phyloP scores from a whole-genome alignment of 1,140 invertebrate species.

The Aphaenogaster rudis region DNA sequence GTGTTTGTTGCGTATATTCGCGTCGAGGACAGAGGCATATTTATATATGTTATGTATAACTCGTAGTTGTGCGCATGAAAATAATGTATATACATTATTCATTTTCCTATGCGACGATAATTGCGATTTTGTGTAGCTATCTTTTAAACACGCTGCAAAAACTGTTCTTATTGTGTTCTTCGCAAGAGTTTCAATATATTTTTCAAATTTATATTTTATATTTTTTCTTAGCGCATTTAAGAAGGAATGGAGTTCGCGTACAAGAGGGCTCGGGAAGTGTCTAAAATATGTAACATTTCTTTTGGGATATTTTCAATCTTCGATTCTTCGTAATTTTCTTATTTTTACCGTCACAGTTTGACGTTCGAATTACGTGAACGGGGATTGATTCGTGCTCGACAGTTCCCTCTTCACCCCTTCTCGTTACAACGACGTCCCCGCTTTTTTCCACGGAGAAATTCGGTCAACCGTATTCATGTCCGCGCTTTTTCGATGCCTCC shows the following conservation, averaged over 20 bases:
- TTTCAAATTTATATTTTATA: background rate
- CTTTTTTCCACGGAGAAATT: constrained; percentile 49
- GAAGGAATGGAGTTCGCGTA: background rate
- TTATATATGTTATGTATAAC: background rate
- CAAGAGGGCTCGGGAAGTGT: background rate
- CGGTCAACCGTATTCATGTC: constrained; percentile 60
- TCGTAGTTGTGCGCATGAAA: background rate
- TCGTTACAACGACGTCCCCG: constrained; percentile 37
- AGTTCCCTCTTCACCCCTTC: constrained; percentile 16
- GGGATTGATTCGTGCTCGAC: constrained; percentile 51
- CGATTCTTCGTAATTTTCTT: background rate
- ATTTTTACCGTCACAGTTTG: constrained; percentile 23
- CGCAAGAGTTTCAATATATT: background rate
- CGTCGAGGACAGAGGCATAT: constrained; percentile 14
- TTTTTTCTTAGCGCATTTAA: background rate
- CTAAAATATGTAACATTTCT: background rate
- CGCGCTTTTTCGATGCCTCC: constrained; percentile 64
- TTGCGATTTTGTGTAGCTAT: background rate
- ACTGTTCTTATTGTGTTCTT: background rate
- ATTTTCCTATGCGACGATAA: background rate
- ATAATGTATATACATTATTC: background rate
- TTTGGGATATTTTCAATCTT: constrained; percentile 1
- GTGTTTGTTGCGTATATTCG: constrained; percentile 34
- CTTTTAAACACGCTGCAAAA: background rate
- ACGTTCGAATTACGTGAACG: constrained; percentile 37